phyloP scores from a whole-genome alignment of 2,113 vertebrate genomes.

The Pomatostomus ruficeps region DNA sequence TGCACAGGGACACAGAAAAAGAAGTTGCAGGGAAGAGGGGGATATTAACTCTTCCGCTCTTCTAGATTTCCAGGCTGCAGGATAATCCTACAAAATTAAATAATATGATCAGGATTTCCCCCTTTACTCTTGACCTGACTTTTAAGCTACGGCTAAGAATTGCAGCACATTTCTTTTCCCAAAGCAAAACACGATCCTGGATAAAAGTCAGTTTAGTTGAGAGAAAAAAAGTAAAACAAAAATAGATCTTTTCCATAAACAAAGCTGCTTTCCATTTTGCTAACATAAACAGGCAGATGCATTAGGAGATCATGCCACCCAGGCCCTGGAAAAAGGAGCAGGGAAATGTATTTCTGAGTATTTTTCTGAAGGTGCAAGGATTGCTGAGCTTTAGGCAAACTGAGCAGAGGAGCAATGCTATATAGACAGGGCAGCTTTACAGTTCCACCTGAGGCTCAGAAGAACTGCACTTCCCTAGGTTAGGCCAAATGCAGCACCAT shows the following conservation, averaged over 20 bases:
- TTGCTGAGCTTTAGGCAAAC: neutral
- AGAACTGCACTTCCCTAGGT: neutral
- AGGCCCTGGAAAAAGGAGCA: conserved; percentile 35
- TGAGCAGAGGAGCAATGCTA: neutral
- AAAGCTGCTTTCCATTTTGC: conserved; percentile 75
- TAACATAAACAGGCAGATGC: conserved; percentile 75
- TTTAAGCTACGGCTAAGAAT: neutral
- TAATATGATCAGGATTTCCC: conserved; percentile 45
- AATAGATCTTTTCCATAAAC: conserved; percentile 81
- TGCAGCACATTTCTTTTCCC: conserved; percentile 5
- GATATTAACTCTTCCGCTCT: conserved; percentile 8
- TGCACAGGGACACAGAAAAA: neutral
- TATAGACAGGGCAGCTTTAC: neutral
- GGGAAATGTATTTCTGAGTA: conserved; percentile 4
- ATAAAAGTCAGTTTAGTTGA: conserved; percentile 62
- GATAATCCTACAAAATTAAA: conserved; percentile 45
- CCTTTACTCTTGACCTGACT: conserved; percentile 23
- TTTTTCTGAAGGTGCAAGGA: conserved; percentile 23
- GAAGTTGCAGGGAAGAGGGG: neutral
- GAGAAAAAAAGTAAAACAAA: conserved; percentile 68
- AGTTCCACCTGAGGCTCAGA: neutral
- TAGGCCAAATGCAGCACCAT: neutral
- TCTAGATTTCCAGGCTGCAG: conserved; percentile 1
- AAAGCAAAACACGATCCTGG: conserved; percentile 60
- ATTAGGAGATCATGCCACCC: conserved; percentile 66